Base-by-base conservation (phyloP, 2,888 invertebrate species). In the Scrobipalpa atriplicella region DNA sequence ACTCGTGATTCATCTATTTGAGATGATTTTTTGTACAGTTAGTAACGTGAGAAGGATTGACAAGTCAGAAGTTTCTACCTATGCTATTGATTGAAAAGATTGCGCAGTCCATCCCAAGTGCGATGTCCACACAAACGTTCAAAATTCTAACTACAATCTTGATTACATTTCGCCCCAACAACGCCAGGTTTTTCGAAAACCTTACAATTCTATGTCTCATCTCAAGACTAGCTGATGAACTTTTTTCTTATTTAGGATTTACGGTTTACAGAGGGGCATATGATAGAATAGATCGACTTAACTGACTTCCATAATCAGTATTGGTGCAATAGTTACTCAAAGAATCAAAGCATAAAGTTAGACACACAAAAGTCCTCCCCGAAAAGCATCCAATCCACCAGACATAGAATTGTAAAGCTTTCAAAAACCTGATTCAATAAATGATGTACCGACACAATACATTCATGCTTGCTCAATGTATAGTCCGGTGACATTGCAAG, bases 391-490 rank as follows among this genome's bases (percentile, higher is more conserved):
- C 21, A 18, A 18, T 19, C 19, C 19, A 19, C 6, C 19, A 13
- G 9, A 11, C 13, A 56, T 8, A 56, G 18, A 56, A 72, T 71
- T 67, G 66, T 60, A 75, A 69, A 72, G 68, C 73, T 76, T 76
- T 73, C 69, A 65, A 72, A 63, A 71, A 70, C 71, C 70, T 65
- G 67, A 68, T 67, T 70, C 69, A 70, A 81, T 79, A 81, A 71
- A 80, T 75, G 78, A 78, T 77, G 80, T 77, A 83, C 83, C 85
- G 82, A 83, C 85, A 89, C 85, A 87, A 72, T 77, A 88, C 86
- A 89, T 80, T 82, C 90, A 90, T 89, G 89, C 88, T 83, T 89
- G 89, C 76, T 75, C 66, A 67, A 51, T 72, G 72, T 72, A 75
- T 75, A 75, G 76, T 77, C 78, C 83, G 82, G 77, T 81, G 80